These are phyloP conservation scores for Polietes domitor DNA, from an alignment of 2,888 invertebrate species.

Conservation along the genomic window DNA sequence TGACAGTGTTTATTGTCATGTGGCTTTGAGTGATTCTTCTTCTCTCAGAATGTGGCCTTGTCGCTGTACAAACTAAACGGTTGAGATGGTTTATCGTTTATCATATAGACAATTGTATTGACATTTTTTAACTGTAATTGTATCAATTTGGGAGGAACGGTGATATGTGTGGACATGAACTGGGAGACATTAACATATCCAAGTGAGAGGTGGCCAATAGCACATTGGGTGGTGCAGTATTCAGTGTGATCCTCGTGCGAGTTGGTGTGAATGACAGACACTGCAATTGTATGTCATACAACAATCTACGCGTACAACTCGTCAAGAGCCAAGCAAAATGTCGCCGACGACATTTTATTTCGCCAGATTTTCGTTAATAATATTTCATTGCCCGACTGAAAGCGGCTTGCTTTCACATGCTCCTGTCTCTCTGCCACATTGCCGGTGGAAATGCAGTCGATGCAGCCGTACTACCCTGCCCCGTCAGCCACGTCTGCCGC, in stretches of 20 bases:
- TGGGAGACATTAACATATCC: too few relatives aligned
- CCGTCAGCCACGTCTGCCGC: constrained; percentile 17
- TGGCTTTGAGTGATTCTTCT: too few relatives aligned
- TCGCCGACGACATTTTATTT: constrained; percentile 80
- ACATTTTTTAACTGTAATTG: too few relatives aligned
- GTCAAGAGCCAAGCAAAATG: constrained; percentile 74
- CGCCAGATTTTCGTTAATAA: constrained; percentile 79
- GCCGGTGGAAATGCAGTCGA: neutral
- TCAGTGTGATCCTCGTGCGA: neutral
- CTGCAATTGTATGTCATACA: neutral
- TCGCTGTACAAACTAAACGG: too few relatives aligned
- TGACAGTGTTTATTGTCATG: too few relatives aligned
- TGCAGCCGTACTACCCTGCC: neutral
- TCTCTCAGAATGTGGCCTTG: too few relatives aligned
- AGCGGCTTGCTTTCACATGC: neutral
- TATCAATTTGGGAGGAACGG: too few relatives aligned
- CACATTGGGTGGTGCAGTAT: neutral
- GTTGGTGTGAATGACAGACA: neutral
- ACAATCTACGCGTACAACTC: constrained; percentile 53
- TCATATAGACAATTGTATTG: too few relatives aligned
- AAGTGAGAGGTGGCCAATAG: too few relatives aligned
- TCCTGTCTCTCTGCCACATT: neutral
- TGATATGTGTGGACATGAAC: too few relatives aligned
- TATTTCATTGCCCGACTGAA: constrained; percentile 73
- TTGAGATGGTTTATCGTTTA: too few relatives aligned